These are phyloP conservation scores for Zygogramma bicolorata DNA, from an alignment of 2,888 invertebrate species.

Conservation along the genomic window DNA sequence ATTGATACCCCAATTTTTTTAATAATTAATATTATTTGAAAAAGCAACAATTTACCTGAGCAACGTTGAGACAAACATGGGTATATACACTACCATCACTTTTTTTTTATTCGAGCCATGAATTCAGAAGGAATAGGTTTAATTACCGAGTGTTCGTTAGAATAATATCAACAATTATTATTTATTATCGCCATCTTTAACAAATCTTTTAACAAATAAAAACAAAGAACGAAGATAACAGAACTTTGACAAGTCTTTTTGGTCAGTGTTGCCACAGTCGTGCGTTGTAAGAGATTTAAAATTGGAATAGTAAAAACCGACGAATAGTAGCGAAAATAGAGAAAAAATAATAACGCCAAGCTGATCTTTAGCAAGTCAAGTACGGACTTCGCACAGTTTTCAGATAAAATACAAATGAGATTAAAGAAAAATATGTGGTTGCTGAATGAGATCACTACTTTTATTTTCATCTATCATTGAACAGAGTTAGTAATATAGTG, in stretches of 20 bases:
- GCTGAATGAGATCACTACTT: too few species aligned
- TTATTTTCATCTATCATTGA: too few species aligned
- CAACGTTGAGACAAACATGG: constrained; percentile 36
- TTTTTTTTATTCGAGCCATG: constrained; percentile 48
- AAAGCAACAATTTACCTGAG: constrained; percentile 38
- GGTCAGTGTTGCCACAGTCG: background rate
- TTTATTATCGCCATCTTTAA: constrained; percentile 7
- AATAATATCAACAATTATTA: constrained; percentile 6
- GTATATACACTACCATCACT: constrained; percentile 56
- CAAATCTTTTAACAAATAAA: constrained; percentile 3
- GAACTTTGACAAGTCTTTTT: background rate
- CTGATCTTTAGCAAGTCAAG: too few species aligned
- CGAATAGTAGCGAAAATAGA: too few species aligned
- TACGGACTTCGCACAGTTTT: too few species aligned
- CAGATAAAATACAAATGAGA: too few species aligned
- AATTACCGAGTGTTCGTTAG: background rate
- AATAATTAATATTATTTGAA: background rate
- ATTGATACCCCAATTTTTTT: background rate
- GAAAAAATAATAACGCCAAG: too few species aligned
- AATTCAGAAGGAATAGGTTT: background rate
- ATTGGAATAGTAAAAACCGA: too few species aligned
- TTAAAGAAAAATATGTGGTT: too few species aligned
- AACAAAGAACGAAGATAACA: constrained; percentile 1
- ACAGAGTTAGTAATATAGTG: too few species aligned
- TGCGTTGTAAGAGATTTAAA: background rate